These are phyloP conservation scores for Ctenicera cuprea DNA, from an alignment of 2,888 invertebrate genomes.

Conservation along the genomic window DNA sequence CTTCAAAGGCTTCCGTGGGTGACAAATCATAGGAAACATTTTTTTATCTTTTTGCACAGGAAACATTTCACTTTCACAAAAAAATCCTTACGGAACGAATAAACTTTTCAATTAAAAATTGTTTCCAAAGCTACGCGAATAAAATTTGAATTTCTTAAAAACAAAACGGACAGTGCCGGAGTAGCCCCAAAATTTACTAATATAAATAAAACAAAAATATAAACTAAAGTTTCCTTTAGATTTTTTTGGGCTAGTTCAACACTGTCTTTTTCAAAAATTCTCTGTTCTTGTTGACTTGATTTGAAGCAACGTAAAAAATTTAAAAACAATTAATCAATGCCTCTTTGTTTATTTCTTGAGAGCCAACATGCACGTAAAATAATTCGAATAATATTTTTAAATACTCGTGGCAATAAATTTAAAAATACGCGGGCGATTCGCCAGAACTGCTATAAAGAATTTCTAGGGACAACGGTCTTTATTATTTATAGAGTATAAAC, in stretches of 20 bases:
- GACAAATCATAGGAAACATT: neutral
- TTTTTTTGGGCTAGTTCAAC: too few relatives aligned
- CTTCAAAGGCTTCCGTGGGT: slow-evolving; percentile 23
- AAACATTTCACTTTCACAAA: neutral
- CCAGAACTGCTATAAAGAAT: slow-evolving; percentile 2
- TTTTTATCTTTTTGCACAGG: slow-evolving; percentile 2
- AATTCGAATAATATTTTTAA: neutral
- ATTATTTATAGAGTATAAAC: neutral
- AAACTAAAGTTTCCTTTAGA: too few relatives aligned
- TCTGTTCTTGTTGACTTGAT: too few relatives aligned
- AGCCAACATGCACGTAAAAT: neutral
- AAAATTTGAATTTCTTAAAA: too few relatives aligned
- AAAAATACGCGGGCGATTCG: neutral
- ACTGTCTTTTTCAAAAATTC: too few relatives aligned
- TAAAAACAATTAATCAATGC: neutral
- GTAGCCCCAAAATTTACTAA: too few relatives aligned
- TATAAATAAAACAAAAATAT: too few relatives aligned
- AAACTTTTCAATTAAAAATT: too few relatives aligned
- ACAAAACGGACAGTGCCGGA: too few relatives aligned
- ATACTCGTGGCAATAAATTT: neutral
- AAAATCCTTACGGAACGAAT: too few relatives aligned
- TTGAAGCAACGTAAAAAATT: too few relatives aligned
- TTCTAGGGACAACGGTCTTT: slow-evolving; percentile 7
- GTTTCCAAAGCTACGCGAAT: too few relatives aligned
- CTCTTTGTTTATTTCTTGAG: neutral